These are phyloP conservation scores for Halictus quadricinctus DNA, from an alignment of 2,888 invertebrate species.

Conservation along the genomic window DNA sequence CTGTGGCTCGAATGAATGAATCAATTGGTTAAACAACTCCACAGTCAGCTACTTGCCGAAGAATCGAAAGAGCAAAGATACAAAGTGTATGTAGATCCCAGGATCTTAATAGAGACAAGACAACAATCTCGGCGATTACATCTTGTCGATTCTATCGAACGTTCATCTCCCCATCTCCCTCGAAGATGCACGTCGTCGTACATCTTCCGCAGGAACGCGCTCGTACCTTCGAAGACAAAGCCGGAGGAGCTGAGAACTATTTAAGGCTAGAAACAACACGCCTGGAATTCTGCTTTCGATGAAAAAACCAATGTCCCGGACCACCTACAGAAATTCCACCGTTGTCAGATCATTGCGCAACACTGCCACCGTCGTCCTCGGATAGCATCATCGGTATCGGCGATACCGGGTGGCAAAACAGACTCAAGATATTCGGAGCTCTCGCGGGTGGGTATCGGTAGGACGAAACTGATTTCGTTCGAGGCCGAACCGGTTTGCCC, in stretches of 20 bases:
- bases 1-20: neutral
- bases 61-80: neutral
- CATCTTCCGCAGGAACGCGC: neutral
- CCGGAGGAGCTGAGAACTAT: neutral
- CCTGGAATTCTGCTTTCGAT: neutral
- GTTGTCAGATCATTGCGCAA: neutral
- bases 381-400: neutral
- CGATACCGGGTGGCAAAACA: neutral
- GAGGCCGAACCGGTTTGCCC: conserved; percentile 53
- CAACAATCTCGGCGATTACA: neutral
- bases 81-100: neutral
- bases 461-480: conserved; percentile 32
- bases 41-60: neutral
- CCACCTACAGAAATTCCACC: conserved; percentile 20
- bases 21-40: neutral
- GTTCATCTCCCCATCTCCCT: neutral
- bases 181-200: neutral
- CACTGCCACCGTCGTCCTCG: neutral
- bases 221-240: neutral
- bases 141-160: neutral
- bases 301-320: neutral
- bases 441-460: conserved; percentile 17
- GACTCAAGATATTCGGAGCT: conserved; percentile 13
- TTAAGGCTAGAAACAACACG: neutral
- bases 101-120: neutral